Base-by-base conservation (phyloP, 2,888 invertebrate species). In the Augochlorella aurata region DNA sequence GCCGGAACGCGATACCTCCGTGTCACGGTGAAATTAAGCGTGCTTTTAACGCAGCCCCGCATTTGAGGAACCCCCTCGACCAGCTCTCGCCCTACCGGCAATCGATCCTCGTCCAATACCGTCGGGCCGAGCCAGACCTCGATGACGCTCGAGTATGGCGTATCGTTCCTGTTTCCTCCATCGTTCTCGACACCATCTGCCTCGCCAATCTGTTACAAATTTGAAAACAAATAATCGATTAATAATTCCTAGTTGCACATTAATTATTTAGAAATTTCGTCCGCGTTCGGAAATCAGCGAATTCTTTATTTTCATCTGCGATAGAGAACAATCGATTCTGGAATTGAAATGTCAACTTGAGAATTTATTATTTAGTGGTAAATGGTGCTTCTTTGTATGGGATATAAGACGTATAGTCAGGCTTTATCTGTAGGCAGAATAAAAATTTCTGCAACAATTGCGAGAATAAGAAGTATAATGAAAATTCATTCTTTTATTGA, bases 21-120 rank as follows among this genome's bases (percentile, higher is more conserved):
- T 90, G 92, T 92, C 91, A 91, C 89, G 92, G 91, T 91, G 90
- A 92, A 92, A 92, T 92, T 90, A 91, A 92, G 89, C 91, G 90
- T 89, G 90, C 89, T 88, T 89, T 90, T 85, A 88, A 82, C 83
- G 61, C 74, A 87, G 90, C 88, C 88, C 88, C 90, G 89, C 88
- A 88, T 90, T 91, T 89, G 81, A 82, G 80, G 88, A 83, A 86
- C 82, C 82, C 86, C 76, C 77, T 83, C 86, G 79, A 72, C 75
- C 82, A 29, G 50, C 79, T 73, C 63, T 73, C 63, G 70, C 83
- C 83, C 79, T 82, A 76, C 79, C 76, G 69, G 61, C 79, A 75
- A 86, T 88, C 88, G 88, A 88, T 88, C 73, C 81, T 70, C 83
- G 79, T 82, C 85, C 88, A 84, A 88, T 86, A 82, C 79, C 79